These are phyloP conservation scores for Halcyon chelicuti DNA, from an alignment of 2,797 vertebrate genomes.

Conservation along the genomic window DNA sequence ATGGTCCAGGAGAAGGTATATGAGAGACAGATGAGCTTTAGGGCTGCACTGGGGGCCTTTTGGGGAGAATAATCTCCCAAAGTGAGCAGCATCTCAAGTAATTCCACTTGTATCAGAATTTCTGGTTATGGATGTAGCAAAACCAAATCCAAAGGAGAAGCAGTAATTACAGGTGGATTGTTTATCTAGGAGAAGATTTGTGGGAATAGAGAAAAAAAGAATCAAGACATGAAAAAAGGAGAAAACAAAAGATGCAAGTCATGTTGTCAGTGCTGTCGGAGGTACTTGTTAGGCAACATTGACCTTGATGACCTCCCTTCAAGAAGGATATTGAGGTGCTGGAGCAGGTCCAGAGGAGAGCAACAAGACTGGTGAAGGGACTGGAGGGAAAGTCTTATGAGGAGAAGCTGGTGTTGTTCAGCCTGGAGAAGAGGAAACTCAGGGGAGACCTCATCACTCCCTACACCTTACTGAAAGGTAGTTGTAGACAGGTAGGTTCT, in stretches of 20 bases:
- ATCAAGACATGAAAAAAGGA: neutral
- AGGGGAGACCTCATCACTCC: too few species aligned
- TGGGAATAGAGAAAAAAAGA: neutral
- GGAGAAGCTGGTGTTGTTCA: too few species aligned
- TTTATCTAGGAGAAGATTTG: neutral
- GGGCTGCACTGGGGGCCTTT: accelerated
- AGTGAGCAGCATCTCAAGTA: neutral
- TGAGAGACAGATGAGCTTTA: neutral
- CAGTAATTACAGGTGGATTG: neutral
- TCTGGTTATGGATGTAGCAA: neutral
- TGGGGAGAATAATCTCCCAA: neutral
- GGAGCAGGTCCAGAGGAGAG: too few species aligned
- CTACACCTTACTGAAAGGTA: too few species aligned
- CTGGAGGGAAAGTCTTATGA: too few species aligned
- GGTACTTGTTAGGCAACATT: neutral
- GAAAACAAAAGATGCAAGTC: neutral
- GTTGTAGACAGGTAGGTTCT: too few species aligned
- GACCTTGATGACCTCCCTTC: neutral
- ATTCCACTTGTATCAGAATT: neutral
- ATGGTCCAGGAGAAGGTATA: neutral
- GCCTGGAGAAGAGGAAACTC: too few species aligned
- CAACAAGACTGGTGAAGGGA: too few species aligned
- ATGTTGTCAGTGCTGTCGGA: neutral
- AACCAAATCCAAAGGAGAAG: neutral
- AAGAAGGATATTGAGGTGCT: too few species aligned